phyloP scores from a whole-genome alignment of 2,888 invertebrate species.

The Cephus rjabovi region DNA sequence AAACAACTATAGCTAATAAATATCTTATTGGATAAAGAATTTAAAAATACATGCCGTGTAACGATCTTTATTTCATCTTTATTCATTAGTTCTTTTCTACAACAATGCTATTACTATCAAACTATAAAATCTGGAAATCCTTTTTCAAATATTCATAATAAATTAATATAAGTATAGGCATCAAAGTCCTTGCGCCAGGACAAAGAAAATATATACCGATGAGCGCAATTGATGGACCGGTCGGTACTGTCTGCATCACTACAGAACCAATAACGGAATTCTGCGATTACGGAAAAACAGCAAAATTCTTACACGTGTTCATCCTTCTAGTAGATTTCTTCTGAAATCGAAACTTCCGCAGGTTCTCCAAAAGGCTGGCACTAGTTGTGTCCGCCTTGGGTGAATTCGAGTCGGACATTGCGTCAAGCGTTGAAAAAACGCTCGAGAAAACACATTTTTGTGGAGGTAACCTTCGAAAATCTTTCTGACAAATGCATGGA shows the following conservation, averaged over 20 bases:
- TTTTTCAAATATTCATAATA: background rate
- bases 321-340: constrained; percentile 68
- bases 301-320: constrained; percentile 50
- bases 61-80: background rate
- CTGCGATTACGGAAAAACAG: constrained; percentile 2
- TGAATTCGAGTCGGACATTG: constrained; percentile 61
- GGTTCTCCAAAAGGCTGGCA: constrained; percentile 73
- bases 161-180: background rate
- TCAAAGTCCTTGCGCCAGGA: background rate
- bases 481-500: constrained; percentile 14
- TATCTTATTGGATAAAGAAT: background rate
- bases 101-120: background rate
- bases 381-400: constrained; percentile 64
- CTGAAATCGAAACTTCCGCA: constrained; percentile 78
- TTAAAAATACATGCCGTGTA: background rate
- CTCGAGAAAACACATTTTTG: constrained; percentile 31
- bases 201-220: constrained; percentile 2
- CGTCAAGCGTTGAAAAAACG: constrained; percentile 31
- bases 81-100: background rate
- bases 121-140: background rate
- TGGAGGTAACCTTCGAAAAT: constrained; percentile 21
- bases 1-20: background rate
- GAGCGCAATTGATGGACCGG: background rate
- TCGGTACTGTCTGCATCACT: background rate
- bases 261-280: background rate